Percentiles rank a stretch among this genome's conserved stretches.
phyloP scores from a whole-genome alignment of 2,113 vertebrate species.

The Galeopterus variegatus region DNA sequence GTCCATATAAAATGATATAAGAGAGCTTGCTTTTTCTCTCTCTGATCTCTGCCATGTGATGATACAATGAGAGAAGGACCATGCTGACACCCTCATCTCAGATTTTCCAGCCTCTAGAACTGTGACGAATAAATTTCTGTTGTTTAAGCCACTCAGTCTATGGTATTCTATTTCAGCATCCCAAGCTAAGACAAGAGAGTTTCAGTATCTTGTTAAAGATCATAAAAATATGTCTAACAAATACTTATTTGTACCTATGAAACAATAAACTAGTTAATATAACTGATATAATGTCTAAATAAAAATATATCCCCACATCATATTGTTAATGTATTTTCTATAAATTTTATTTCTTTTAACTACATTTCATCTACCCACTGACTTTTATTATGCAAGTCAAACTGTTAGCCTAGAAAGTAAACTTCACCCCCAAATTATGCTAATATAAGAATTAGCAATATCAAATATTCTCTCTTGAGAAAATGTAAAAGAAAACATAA shows the following conservation, averaged over 20 bases:
- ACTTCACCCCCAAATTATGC: background rate
- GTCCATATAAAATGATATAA: background rate
- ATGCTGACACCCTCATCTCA: background rate
- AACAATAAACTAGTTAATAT: background rate
- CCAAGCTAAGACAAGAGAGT: background rate
- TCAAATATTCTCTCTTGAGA: background rate
- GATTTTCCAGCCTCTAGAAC: background rate
- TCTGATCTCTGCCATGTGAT: background rate
- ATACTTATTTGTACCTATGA: background rate
- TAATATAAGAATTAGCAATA: constrained; percentile 10
- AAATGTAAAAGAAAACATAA: constrained; percentile 11
- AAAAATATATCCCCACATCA: background rate
- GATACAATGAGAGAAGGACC: background rate
- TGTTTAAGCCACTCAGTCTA: background rate
- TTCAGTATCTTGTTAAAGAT: background rate
- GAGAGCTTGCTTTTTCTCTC: background rate
- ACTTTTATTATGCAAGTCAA: background rate
- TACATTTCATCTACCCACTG: background rate
- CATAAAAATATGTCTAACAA: background rate
- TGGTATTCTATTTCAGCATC: background rate
- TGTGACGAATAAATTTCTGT: background rate
- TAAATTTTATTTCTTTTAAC: background rate
- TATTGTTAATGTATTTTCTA: background rate
- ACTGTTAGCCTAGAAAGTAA: constrained; percentile 37
- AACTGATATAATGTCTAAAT: background rate